Conservation (phyloP, 2,113 vertebrate species). For the Thymallus thymallus region DNA sequence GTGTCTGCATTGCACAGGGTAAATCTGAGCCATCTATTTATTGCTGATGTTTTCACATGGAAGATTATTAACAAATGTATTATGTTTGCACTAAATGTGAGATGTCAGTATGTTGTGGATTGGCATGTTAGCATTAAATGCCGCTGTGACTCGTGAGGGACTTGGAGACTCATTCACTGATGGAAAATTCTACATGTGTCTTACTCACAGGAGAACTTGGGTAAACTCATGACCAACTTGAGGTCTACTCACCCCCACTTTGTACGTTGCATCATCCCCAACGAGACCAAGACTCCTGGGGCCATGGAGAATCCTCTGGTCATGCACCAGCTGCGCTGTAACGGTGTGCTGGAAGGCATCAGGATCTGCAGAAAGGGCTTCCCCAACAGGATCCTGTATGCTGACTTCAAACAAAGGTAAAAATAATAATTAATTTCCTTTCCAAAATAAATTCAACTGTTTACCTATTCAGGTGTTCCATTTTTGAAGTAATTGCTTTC, state of each 20-base stretch:
- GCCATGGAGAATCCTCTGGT: constrained; percentile 58
- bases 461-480: background rate
- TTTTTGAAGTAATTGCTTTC: background rate
- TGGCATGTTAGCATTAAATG: background rate
- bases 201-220: constrained; percentile 79
- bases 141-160: background rate
- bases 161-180: constrained; percentile 22
- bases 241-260: constrained; percentile 84
- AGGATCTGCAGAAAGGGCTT: constrained; percentile 81
- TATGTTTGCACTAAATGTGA: too few species aligned
- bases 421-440: background rate
- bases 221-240: constrained; percentile 86
- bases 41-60: too few species aligned
- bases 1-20: constrained; percentile 90
- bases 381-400: constrained; percentile 76
- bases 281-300: constrained; percentile 83
- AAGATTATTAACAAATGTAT: too few species aligned
- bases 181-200: background rate
- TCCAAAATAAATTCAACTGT: background rate
- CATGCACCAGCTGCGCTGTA: constrained; percentile 78
- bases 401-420: constrained; percentile 78
- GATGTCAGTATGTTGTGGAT: background rate
- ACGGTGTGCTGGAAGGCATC: constrained; percentile 73
- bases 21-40: background rate
- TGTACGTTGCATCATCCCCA: constrained; percentile 83